phyloP scores from a whole-genome alignment of 1,140 invertebrate genomes.

The Cyrtorhinus lividipennis region DNA sequence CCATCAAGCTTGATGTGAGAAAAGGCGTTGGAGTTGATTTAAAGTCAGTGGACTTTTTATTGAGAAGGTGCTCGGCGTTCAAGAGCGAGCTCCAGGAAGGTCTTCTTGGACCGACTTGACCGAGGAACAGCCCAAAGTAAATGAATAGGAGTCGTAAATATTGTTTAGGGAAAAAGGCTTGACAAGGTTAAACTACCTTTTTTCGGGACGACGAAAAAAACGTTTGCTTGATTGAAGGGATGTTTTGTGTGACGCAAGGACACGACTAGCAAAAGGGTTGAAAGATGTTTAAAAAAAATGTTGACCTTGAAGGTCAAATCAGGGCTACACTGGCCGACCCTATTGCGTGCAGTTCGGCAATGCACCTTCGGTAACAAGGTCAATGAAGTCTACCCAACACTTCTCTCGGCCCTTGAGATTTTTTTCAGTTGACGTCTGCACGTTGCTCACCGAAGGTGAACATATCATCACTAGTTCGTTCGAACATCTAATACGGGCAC shows the following conservation, averaged over 20 bases:
- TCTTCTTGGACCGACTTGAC: not conserved
- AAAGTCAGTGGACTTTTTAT: not conserved
- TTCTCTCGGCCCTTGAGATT: no score
- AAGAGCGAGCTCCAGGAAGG: not conserved
- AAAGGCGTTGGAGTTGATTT: not conserved
- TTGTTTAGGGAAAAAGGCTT: not conserved
- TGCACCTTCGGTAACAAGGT: not conserved
- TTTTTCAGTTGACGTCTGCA: no score
- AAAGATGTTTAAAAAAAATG: not conserved
- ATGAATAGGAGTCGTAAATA: conserved; percentile 8
- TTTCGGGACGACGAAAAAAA: not conserved
- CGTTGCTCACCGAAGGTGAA: no score
- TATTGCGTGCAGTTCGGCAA: conserved; percentile 5
- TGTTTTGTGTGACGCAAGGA: conserved; percentile 5
- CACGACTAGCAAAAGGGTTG: not conserved
- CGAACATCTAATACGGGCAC: no score
- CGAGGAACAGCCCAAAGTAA: not conserved
- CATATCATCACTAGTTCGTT: no score
- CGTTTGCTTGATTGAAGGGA: not conserved
- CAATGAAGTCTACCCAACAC: not conserved
- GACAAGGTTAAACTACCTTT: not conserved
- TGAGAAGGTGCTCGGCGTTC: not conserved
- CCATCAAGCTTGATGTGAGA: not conserved
- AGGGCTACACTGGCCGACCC: not conserved
- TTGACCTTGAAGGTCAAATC: not conserved